Percentiles rank a stretch among this genome's conserved stretches.
These are phyloP conservation scores for Emys orbicularis DNA, from an alignment of 2,797 vertebrate genomes.

Conservation along the genomic window DNA sequence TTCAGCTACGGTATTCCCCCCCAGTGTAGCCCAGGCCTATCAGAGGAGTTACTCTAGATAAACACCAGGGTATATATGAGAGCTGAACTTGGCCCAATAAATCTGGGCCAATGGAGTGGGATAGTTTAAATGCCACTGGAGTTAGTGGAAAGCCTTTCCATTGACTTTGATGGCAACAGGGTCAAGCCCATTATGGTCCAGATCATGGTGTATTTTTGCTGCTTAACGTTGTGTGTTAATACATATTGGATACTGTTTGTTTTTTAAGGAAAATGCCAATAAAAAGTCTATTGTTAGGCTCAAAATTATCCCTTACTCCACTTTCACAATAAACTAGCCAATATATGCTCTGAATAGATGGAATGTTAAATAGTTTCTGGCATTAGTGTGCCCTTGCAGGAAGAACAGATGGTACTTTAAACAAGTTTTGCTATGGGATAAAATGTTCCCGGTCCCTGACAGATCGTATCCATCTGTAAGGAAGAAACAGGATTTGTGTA, in stretches of 20 bases:
- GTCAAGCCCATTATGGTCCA: neutral
- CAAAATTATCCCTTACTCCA: slow-evolving; percentile 22
- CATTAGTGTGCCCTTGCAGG: slow-evolving; percentile 63
- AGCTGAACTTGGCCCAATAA: neutral
- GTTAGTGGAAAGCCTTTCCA: neutral
- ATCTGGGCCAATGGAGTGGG: neutral
- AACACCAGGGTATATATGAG: neutral
- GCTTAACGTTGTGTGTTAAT: neutral
- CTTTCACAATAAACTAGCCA: slow-evolving; percentile 44
- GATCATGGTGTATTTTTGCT: neutral
- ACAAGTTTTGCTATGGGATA: slow-evolving; percentile 64
- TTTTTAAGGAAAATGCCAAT: slow-evolving; percentile 49
- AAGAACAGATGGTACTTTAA: slow-evolving; percentile 75
- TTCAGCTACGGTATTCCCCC: no score
- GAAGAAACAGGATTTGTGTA: slow-evolving; percentile 45
- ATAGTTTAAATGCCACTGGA: neutral
- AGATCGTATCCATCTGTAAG: slow-evolving; percentile 65
- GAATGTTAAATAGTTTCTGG: slow-evolving; percentile 68
- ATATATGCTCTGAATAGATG: slow-evolving; percentile 70
- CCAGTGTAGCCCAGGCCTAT: neutral
- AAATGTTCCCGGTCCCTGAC: slow-evolving; percentile 67
- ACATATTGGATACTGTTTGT: slow-evolving; percentile 1
- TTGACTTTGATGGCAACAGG: neutral
- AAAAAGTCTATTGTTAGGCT: slow-evolving; percentile 40
- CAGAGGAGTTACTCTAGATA: neutral